Percentiles rank a stretch among this genome's conserved stretches.
These are phyloP conservation scores for Scelioninae gen. 2 DNA, from an alignment of 2,888 invertebrate species.

Conservation along the genomic window DNA sequence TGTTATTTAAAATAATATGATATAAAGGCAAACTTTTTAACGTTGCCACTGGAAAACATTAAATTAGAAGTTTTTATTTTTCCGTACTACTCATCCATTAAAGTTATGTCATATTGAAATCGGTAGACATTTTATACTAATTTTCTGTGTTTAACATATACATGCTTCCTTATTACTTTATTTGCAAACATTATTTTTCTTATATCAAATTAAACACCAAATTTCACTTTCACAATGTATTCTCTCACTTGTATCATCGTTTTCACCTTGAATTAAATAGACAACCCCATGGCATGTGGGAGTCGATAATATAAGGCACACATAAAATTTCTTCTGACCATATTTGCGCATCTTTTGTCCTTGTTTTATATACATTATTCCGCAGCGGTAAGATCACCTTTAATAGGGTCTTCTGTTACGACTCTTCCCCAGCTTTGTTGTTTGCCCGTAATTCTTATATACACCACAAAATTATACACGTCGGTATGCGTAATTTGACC, in stretches of 20 bases:
- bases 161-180: slow-evolving; percentile 30
- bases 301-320: slow-evolving; percentile 73
- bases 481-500: slow-evolving; percentile 17
- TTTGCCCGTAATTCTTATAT: slow-evolving; percentile 29
- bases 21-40: too few species aligned
- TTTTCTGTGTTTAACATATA: too few species aligned
- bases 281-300: slow-evolving; percentile 68
- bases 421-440: slow-evolving; percentile 23
- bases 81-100: too few species aligned
- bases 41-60: too few species aligned
- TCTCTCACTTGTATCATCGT: slow-evolving; percentile 42
- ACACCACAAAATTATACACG: slow-evolving; percentile 32
- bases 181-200: slow-evolving; percentile 41
- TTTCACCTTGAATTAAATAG: slow-evolving; percentile 56
- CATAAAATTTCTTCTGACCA: slow-evolving; percentile 72
- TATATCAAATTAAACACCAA: slow-evolving; percentile 45
- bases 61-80: too few species aligned
- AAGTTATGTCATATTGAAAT: too few species aligned
- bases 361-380: slow-evolving; percentile 49
- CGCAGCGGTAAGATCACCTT: slow-evolving; percentile 41
- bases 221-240: slow-evolving; percentile 44
- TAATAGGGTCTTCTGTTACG: slow-evolving; percentile 42
- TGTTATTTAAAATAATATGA: too few species aligned
- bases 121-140: too few species aligned
- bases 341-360: slow-evolving; percentile 71